Evolutionary conservation across 2,888 invertebrate species (phyloP), one percentile per base, ranked within the genome.

Genomic region (Plagiodera versicolora): DNA sequence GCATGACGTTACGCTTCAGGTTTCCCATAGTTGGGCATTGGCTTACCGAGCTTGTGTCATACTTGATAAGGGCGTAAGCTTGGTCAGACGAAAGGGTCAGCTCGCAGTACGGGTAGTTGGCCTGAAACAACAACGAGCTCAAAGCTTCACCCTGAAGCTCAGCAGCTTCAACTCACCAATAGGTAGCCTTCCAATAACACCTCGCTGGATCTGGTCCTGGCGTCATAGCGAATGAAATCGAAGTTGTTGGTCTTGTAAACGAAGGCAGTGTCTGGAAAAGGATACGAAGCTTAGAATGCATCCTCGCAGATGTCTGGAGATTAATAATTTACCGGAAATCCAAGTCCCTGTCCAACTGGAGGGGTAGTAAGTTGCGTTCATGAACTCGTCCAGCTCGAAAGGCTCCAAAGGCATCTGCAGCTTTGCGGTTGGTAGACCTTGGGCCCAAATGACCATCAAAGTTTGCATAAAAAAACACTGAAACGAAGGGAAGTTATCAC

Each of bases 281-380:
- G 3, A 5, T 24, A 5, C 24, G 4, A 24, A n/a, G n/a, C n/a
- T n/a, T n/a, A n/a, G n/a, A n/a, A n/a, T n/a, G n/a, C n/a, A n/a
- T n/a, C n/a, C n/a, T n/a, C n/a, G n/a, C n/a, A n/a, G n/a, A n/a
- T n/a, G n/a, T n/a, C n/a, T n/a, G n/a, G n/a, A n/a, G 3, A 24
- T 67, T 44, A 55, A 63, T 56, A 17, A 17, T 71, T 72, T 77
- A 88, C 88, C 87, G 80, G 87, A 83, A 60, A 87, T 81, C 88
- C 88, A 88, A 66, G 85, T 82, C 61, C 84, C 85, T 58, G 83
- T 80, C 59, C 86, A 81, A 18, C 39, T 17, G 4, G 17, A 28
- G 14, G 58, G 45, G 45, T 10, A 9, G 11, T 44, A 77, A 17
- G 66, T 56, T 3, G 74, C 73, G 45, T 55, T 63, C 24, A 77